Evolutionary conservation across 1,140 invertebrate genomes (phyloP).

Genomic region (Batillaria attramentaria): DNA sequence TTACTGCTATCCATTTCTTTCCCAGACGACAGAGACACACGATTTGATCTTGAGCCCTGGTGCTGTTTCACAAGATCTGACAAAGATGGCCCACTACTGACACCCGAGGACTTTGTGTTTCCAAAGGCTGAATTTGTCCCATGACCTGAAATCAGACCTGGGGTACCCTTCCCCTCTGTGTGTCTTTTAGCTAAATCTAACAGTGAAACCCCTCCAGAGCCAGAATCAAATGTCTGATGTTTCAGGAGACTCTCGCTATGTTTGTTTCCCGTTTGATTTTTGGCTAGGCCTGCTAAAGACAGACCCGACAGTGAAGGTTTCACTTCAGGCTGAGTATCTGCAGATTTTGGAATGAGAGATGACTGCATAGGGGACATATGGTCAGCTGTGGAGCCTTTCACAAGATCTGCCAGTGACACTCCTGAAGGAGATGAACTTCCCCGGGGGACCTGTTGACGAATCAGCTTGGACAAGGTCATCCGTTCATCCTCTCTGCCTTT

Average conservation of each 20-base stretch:
- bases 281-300: constrained; percentile 35
- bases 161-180: not conserved
- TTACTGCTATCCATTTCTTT: not conserved
- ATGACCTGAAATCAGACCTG: too few species aligned
- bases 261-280: constrained; percentile 26
- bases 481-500: too few species aligned
- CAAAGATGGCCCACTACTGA: constrained; percentile 28
- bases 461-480: too few species aligned
- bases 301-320: not conserved
- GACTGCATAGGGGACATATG: too few species aligned
- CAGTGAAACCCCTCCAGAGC: too few species aligned
- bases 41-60: constrained; percentile 4
- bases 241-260: too few species aligned
- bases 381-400: not conserved
- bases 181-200: too few species aligned
- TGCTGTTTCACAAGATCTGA: constrained; percentile 40
- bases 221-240: too few species aligned
- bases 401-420: constrained; percentile 16
- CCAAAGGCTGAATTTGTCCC: not conserved
- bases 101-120: not conserved
- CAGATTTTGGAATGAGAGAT: not conserved
- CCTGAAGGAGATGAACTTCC: not conserved
- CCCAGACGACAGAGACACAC: not conserved
- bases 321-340: not conserved
- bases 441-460: not conserved